Evolutionary conservation across 2,888 invertebrate species (phyloP), one percentile per base, ranked within the genome.

Genomic region (Philonicus albiceps): DNA sequence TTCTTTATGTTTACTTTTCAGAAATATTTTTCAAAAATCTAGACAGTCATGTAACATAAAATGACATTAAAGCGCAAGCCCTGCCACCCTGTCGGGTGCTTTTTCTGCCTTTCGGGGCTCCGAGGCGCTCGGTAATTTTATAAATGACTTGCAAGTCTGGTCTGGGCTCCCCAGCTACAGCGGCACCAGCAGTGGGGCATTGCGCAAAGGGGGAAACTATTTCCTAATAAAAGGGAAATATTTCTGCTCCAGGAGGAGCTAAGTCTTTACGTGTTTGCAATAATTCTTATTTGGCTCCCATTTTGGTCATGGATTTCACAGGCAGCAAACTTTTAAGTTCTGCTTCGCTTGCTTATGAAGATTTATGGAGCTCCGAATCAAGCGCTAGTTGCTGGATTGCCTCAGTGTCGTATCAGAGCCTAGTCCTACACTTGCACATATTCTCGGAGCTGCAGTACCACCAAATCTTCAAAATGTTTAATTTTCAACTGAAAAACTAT

Each of bases 231-330:
- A 27, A 64, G 64, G 64, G 64, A 64, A 74, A 74, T 74, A 74
- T 74, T 74, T 74, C 34, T 74, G 19, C 34, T 74, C n/a, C 31
- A 31, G n/a, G 22, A 40, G 27, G 40, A 78, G 19, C 74, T 74
- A 43, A 78, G 40, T 27, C 27, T 80, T 43, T 80, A 80, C 49
- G 80, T 80, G 80, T 53, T 80, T 80, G 80, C 80, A 80, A 80
- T 80, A 80, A 53, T 80, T 80, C 80, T 80, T 80, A 49, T 53
- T 80, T 80, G 80, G 80, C 49, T 53, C 53, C 80, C 49, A 43
- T 80, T 43, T 53, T 80, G 27, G 53, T 80, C 53, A 80, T 80
- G 49, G 43, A 80, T 80, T 80, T 80, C 80, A 80, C 30, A 49
- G 43, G 43, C 49, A 53, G 80, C 30, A 43, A 43, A 43, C 80